phyloP scores from a whole-genome alignment of 1,140 invertebrate species.

The Mylabris phalerata region DNA sequence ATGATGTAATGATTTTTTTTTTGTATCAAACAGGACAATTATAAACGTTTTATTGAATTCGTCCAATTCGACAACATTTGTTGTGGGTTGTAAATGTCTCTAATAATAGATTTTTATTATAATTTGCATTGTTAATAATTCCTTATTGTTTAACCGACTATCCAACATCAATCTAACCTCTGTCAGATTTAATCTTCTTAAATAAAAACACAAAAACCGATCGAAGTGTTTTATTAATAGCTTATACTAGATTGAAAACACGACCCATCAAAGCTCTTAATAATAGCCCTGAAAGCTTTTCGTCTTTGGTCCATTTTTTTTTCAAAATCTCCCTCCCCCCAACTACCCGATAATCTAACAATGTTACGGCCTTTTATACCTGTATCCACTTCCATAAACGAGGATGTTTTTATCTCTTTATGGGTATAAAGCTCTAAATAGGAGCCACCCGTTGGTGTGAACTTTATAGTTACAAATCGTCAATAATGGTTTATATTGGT shows the following conservation, averaged over 20 bases:
- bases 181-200: conserved; percentile 13
- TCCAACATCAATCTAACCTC: not conserved
- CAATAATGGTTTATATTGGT: conserved; percentile 5
- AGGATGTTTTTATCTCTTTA: not conserved
- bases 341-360: conserved; percentile 15
- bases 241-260: conserved; percentile 6
- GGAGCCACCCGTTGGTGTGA: conserved; percentile 20
- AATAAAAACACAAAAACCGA: conserved; percentile 3
- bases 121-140: not conserved
- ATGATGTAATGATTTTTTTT: conserved; percentile 25
- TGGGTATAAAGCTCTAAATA: conserved; percentile 18
- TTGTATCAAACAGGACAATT: conserved; percentile 16
- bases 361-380: too few relatives aligned
- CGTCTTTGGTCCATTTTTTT: conserved; percentile 10
- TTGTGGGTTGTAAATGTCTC: conserved; percentile 12
- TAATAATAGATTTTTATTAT: conserved; percentile 5
- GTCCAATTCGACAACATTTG: conserved; percentile 18
- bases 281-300: conserved; percentile 14
- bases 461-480: not conserved
- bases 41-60: conserved; percentile 21
- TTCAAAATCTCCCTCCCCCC: too few relatives aligned
- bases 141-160: conserved; percentile 5
- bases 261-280: conserved; percentile 17
- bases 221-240: conserved; percentile 15
- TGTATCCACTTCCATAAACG: too few relatives aligned